Evolutionary conservation across 92 coral and sea anemone genomes (phyloP), one percentile per base, ranked within the genome.

Genomic region (Paragorgia papillata): DNA sequence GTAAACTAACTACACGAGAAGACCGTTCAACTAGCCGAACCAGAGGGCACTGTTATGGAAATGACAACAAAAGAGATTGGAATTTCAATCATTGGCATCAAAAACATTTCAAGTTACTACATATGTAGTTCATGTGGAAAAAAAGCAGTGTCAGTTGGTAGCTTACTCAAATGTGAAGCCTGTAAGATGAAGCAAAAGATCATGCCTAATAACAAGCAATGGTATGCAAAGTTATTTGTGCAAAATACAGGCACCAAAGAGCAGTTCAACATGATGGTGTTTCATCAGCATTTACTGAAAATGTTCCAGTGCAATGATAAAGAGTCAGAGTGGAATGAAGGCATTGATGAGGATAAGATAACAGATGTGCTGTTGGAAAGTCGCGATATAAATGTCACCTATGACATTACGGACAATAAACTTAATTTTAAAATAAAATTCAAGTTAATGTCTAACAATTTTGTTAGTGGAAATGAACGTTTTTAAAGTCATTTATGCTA

Each of bases 211-310:
- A 66, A 30, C 79, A 79, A 84, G 67, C 84, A 84, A 44, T 79
- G 84, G 88, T 84, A 25, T 84, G 85, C 75, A 26, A 63, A 64
- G 76, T 48, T 85, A 34, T 85, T 60, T 63, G 81, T 75, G 43
- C 58, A 79, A 50, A 74, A 79, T 65, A 64, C 35, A 31, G 57
- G 49, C 44, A 80, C 79, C n/a, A 46, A 73, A n/a, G 69, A 80
- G 27, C 61, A 80, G 41, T 55, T 35, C 29, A 24, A 77, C 73
- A 43, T 83, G 27, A 48, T 46, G 41, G 66, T 75, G 57, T 76
- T 76, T 34, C 79, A 83, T 83, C 44, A 74, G 78, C 79, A 62
- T 62, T 19, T 62, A 28, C n/a, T n/a, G n/a, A n/a, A n/a, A n/a
- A n/a, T n/a, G n/a, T n/a, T n/a, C n/a, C n/a, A n/a, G n/a, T n/a